A percentile compares a stretch with the other conserved stretches of the same genome.
Evolutionary conservation across 2,888 invertebrate species (phyloP).

Genomic region (Papilio demoleus): DNA sequence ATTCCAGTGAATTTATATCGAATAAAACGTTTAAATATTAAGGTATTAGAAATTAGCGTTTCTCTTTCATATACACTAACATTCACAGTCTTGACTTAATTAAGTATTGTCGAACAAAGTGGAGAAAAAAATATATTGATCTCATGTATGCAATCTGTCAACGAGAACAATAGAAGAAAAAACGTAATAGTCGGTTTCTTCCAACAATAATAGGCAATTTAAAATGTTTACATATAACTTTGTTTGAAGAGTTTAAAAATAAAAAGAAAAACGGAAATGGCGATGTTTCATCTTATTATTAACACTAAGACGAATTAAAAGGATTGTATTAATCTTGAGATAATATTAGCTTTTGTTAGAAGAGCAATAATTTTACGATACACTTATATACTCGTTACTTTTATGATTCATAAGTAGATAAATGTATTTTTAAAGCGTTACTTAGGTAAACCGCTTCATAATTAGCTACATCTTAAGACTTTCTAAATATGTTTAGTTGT

Average conservation of each 20-base stretch:
- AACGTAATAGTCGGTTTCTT: background rate
- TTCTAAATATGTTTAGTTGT: no score
- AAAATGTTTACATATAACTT: background rate
- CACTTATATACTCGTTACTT: background rate
- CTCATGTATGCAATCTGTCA: slow-evolving; percentile 46
- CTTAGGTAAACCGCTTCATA: no score
- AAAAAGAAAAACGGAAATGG: background rate
- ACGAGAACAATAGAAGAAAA: slow-evolving; percentile 41
- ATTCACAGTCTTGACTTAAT: background rate
- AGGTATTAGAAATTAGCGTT: background rate
- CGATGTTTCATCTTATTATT: background rate
- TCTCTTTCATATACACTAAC: background rate
- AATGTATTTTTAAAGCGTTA: no score
- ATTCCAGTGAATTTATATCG: no score
- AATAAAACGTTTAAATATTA: no score
- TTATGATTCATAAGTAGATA: background rate
- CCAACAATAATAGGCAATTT: background rate
- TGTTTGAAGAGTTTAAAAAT: background rate
- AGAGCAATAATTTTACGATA: background rate
- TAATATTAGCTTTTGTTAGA: background rate
- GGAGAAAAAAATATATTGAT: background rate
- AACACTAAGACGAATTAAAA: background rate
- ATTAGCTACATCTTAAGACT: no score
- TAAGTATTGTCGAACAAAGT: background rate
- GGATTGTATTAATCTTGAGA: background rate